Evolutionary conservation across 2,797 vertebrate species (phyloP), one percentile per base, ranked within the genome.

Genomic region (Myotis myotis): DNA sequence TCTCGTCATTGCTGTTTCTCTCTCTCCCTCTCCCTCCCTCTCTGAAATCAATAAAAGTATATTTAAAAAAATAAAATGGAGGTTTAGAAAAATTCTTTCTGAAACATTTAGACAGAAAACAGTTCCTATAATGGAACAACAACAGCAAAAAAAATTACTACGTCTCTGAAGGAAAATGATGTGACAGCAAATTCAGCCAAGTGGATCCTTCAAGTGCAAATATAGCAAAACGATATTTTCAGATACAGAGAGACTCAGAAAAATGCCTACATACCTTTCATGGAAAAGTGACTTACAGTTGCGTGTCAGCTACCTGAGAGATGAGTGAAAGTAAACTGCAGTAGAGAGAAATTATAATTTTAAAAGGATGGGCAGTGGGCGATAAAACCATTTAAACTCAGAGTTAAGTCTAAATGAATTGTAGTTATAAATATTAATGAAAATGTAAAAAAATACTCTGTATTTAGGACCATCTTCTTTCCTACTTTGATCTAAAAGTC

Each of bases 41-140:
- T 62, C 60, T 62, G 25, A 62, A 62, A 62, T 28, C 25, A 60
- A 28, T 62, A 62, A 62, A 62, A 62, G 28, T 30, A 30, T 15
- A 62, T 15, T 62, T 6, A 25, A 60, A 60, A 66, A 33, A 33
- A 36, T 33, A 36, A 36, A 68, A 68, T 10, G 57, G 36, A 84
- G 57, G 84, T 93, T 83, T 70, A 84, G 76, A 74, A 76, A 96
- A 92, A 82, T 82, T 81, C n/a, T 66, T 86, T 51, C 28, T n/a
- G 66, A 85, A 64, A 70, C 6, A 72, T 71, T 11, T 70, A 86
- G 38, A 75, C n/a, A 64, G 44, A 80, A 88, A 92, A 53, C 17
- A 82, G 53, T 92, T 89, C 30, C 62, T 81, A 1, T 70, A 68
- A 64, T 64, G 33, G 51, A 89, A 64, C 44, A 70, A 25, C 4